Conservation (phyloP, 2,797 vertebrate genomes). For the Cynodonichthys magdalenae region DNA sequence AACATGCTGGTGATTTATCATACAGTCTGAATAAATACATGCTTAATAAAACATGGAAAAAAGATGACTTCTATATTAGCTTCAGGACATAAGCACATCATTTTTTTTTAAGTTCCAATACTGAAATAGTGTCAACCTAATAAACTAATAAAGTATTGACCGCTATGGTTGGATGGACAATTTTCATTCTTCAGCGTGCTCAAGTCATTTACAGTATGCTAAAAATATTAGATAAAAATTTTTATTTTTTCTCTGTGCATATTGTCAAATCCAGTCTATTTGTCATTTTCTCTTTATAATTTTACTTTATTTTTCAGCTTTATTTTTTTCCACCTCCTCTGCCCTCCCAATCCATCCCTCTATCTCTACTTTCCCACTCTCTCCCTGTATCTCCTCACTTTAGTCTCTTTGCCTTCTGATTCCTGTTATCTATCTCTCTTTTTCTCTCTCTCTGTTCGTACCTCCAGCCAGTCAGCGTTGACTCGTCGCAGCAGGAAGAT, state of each 20-base stretch:
- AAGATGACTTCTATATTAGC: too few species aligned
- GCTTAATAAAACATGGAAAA: too few species aligned
- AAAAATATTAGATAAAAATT: neutral
- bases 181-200: neutral
- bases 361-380: constrained; percentile 5
- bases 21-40: too few species aligned
- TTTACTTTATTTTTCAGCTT: constrained; percentile 6
- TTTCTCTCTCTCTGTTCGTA: constrained; percentile 63
- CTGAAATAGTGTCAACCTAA: too few species aligned
- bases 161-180: too few species aligned
- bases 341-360: constrained; percentile 18
- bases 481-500: constrained; percentile 93
- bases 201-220: neutral
- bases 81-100: too few species aligned
- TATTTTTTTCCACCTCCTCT: constrained; percentile 28
- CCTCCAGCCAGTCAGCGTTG: constrained; percentile 96
- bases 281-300: constrained; percentile 7
- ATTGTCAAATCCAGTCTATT: neutral
- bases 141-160: too few species aligned
- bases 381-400: constrained; percentile 4
- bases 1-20: too few species aligned
- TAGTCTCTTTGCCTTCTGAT: constrained; percentile 7
- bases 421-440: constrained; percentile 18
- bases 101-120: too few species aligned
- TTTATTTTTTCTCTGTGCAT: neutral